Percentiles rank a stretch among this genome's conserved stretches.
phyloP scores from a whole-genome alignment of 2,797 vertebrate species.

The Limnodromus scolopaceus region DNA sequence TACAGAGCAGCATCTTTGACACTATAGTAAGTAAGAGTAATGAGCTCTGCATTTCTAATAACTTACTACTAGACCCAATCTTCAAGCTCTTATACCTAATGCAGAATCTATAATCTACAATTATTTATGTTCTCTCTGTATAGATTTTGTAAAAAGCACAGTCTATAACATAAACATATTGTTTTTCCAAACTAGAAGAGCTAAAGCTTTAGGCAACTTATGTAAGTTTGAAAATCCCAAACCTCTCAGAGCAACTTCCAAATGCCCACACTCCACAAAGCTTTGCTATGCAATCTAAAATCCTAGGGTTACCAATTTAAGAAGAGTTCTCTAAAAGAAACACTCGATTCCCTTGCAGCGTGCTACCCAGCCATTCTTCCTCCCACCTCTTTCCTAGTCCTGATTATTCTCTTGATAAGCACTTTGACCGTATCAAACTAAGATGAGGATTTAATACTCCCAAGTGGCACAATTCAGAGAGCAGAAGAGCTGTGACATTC shows the following conservation, averaged over 20 bases:
- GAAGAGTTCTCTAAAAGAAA: not conserved
- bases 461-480: not conserved
- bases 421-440: not conserved
- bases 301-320: not conserved
- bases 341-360: not conserved
- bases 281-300: not conserved
- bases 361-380: not conserved
- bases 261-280: not conserved
- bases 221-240: not conserved
- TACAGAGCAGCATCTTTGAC: fast-evolving
- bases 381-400: not conserved
- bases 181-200: not conserved
- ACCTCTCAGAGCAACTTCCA: not conserved
- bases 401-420: not conserved
- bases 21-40: not conserved
- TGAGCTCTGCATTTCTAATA: not conserved
- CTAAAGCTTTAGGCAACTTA: not conserved
- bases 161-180: not conserved
- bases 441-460: not conserved
- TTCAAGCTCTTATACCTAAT: not conserved
- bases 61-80: not conserved
- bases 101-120: not conserved
- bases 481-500: not conserved
- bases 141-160: not conserved
- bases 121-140: not conserved